A percentile compares a stretch with the other conserved stretches of the same genome.
Conservation (phyloP, 1,140 invertebrate genomes). For the Sipha flava region DNA sequence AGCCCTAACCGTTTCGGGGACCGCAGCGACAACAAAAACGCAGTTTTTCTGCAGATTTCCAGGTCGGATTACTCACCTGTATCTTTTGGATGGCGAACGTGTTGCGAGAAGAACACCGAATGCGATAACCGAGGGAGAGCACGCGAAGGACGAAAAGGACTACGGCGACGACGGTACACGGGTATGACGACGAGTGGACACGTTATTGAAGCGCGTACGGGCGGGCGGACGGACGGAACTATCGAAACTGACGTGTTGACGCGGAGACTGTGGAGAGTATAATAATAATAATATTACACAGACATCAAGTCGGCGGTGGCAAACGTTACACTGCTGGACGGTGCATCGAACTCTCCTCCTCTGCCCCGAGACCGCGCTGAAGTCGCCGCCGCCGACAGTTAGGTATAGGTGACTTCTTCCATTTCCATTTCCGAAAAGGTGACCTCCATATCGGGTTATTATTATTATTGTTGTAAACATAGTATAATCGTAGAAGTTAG, state of each 20-base stretch:
- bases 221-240: not conserved
- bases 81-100: not conserved
- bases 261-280: conserved; percentile 13
- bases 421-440: conserved; percentile 11
- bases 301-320: not conserved
- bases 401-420: not conserved
- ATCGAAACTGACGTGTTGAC: conserved; percentile 13
- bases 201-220: not conserved
- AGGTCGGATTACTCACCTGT: conserved; percentile 26
- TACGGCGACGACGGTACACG: not conserved
- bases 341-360: conserved; percentile 22
- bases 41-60: no score
- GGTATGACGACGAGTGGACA: not conserved
- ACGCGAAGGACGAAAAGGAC: not conserved
- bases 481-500: not conserved
- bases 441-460: conserved; percentile 18
- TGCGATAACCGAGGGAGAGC: not conserved
- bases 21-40: no score
- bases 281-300: not conserved
- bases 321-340: not conserved
- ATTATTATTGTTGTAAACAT: not conserved
- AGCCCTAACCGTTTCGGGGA: no score
- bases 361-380: not conserved
- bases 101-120: conserved; percentile 15
- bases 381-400: not conserved